A percentile compares a stretch with the other conserved stretches of the same genome.
Evolutionary conservation across 2,113 vertebrate genomes (phyloP).

Genomic region (Corythaeola cristata): DNA sequence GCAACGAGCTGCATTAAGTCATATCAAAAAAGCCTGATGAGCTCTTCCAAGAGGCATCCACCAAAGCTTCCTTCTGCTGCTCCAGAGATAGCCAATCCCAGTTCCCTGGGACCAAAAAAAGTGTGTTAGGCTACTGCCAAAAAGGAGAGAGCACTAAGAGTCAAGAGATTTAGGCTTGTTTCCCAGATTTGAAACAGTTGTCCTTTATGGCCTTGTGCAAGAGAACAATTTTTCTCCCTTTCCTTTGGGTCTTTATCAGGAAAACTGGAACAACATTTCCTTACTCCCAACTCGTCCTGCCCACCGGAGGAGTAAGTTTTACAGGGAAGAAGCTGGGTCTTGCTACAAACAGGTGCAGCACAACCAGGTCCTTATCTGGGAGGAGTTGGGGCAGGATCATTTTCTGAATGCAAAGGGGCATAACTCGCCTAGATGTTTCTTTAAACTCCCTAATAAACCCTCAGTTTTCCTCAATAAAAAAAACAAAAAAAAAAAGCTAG

Average conservation of each 20-base stretch:
- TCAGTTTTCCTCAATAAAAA: background rate
- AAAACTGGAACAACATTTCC: background rate
- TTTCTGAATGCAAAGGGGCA: background rate
- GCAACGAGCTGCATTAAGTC: background rate
- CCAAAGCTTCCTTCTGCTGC: background rate
- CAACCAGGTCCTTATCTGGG: background rate
- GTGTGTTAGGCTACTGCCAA: background rate
- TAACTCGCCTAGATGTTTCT: background rate
- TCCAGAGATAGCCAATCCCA: background rate
- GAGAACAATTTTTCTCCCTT: background rate
- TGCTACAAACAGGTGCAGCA: background rate
- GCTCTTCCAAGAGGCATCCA: background rate
- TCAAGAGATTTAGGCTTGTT: background rate
- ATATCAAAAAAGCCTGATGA: background rate
- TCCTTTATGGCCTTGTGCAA: background rate
- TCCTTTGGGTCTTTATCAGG: background rate
- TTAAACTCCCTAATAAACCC: background rate
- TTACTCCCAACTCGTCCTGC: background rate
- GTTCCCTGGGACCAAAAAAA: background rate
- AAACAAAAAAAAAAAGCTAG: too few relatives aligned
- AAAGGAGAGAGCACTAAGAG: background rate
- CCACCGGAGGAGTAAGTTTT: background rate
- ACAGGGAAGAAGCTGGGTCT: background rate
- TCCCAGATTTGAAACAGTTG: slow-evolving; percentile 6
- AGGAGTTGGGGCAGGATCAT: background rate